Evolutionary conservation across 2,113 vertebrate genomes (phyloP), one percentile per base, ranked within the genome.

Genomic region (Calidris pygmaea): DNA sequence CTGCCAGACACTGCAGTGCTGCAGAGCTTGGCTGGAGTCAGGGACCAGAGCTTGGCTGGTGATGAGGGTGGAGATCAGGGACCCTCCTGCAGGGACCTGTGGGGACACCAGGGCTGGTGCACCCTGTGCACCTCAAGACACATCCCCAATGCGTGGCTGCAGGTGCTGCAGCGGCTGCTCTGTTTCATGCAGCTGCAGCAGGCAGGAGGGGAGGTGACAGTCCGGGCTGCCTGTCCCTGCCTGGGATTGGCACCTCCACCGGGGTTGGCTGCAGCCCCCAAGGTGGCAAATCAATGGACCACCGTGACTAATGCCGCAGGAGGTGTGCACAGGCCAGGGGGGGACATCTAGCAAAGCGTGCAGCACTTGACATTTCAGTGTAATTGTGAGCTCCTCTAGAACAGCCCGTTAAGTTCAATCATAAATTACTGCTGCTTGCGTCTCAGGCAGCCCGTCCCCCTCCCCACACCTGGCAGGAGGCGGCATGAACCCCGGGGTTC

Each of bases 291-390:
- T 32, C 53, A 24, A 55, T 47, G 52, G 59, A 29, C 12, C 35
- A 3, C 27, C 0, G 0, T 53, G 53, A 55, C 26, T 24, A 14
- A 23, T 6, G 47, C 14, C 14, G 3, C 1, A 1, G 39, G 60
- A 66, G 62, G 45, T 5, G 67, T 4, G 55, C 26, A 1, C 41
- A 23, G 39, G 70, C 62, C 3, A 2, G 29, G 56, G 62, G 23
- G 65, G 27, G 26, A 22, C 14, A 63, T 7, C 50, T 21, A 59
- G 58, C 37, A 53, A 65, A 52, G 43, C 0, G 3, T 8, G 35
- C 41, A 13, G 86, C 95, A 84, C 92, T 97, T 96, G 97, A 95
- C 95, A 97, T 95, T 95, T 97, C 96, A 93, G 93, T 93, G 96
- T 91, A 83, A 89, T 72, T 80, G 77, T 77, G 70, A 93, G 85